phyloP scores from a whole-genome alignment of 1,140 invertebrate genomes.

The Philaenus spumarius region DNA sequence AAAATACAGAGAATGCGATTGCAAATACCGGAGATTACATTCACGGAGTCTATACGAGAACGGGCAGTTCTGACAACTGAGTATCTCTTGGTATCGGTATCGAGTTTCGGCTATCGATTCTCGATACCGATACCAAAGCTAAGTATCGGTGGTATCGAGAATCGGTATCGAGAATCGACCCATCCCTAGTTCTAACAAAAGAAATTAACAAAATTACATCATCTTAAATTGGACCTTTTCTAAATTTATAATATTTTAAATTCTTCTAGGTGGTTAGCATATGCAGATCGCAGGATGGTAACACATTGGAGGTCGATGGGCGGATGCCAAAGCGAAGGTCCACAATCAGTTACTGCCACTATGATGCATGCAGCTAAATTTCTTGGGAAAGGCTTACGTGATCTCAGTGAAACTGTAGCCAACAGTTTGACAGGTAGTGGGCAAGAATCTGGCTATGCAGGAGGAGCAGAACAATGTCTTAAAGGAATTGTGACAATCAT shows the following conservation, averaged over 20 bases:
- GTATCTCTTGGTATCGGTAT: too few species aligned
- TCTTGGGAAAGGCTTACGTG: conserved; percentile 72
- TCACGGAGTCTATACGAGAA: too few species aligned
- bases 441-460: conserved; percentile 33
- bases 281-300: conserved; percentile 53
- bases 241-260: not conserved
- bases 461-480: conserved; percentile 45
- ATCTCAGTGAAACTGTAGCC: conserved; percentile 90
- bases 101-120: too few species aligned
- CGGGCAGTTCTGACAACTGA: too few species aligned
- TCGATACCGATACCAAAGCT: too few species aligned
- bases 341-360: conserved; percentile 89
- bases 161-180: too few species aligned
- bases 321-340: conserved; percentile 51
- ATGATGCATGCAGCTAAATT: conserved; percentile 93
- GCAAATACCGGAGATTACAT: too few species aligned
- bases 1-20: too few species aligned
- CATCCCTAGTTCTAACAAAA: too few species aligned
- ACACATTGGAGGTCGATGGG: conserved; percentile 51
- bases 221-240: too few species aligned
- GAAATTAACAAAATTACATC: too few species aligned
- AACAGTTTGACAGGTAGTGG: conserved; percentile 69
- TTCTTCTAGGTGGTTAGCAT: conserved; percentile 47
- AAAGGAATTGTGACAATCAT: conserved; percentile 85
- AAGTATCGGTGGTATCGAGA: too few species aligned